Base-by-base conservation (phyloP, 2,113 vertebrate species). In the Gobio gobio region DNA sequence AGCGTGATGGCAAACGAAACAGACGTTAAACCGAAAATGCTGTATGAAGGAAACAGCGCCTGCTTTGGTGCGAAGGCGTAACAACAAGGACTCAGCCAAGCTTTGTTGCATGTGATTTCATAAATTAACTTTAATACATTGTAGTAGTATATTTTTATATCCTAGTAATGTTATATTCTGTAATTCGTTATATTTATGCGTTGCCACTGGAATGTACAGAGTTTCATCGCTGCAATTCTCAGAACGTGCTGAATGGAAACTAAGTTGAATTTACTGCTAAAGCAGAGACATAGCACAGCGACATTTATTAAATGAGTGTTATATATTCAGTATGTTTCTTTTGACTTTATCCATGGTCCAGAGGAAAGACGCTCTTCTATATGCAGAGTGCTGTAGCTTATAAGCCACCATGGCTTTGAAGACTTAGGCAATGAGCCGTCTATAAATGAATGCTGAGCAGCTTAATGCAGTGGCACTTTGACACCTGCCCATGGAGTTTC, bases 361-460 rank as follows among this genome's bases (percentile, higher is more conserved):
- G 14, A 63, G 24, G 40, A 47, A 47, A 22, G 63, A 33, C 45
- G 70, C 7, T 47, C 26, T 40, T 36, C 5, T 51, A 49, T 49
- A 49, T 47, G 40, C 40, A 10, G 63, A 82, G 43, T 29, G 26
- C 63, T 51, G 26, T 49, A 33, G 43, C 26, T 10, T 66, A 20
- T 68, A 68, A 82, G 64, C 45, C 63, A 68, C 18, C 24, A 8
- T 72, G 80, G 49, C 49, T 72, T 83, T 83, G 33, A 72, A 83
- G 80, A 72, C 80, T 83, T 83, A 83, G 56, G 64, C 49, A 58
- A 43, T 54, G 80, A 83, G 33, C 49, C 8, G 13, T 83, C 66
- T 93, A 92, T 93, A 90, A 91, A 91, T 92, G 91, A 91, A 92
- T 91, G 87, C 86, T 90, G 74, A 78, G 80, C 80, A 43, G 80